Conservation (phyloP, 2,113 vertebrate genomes). For the Pedionomus torquatus region DNA sequence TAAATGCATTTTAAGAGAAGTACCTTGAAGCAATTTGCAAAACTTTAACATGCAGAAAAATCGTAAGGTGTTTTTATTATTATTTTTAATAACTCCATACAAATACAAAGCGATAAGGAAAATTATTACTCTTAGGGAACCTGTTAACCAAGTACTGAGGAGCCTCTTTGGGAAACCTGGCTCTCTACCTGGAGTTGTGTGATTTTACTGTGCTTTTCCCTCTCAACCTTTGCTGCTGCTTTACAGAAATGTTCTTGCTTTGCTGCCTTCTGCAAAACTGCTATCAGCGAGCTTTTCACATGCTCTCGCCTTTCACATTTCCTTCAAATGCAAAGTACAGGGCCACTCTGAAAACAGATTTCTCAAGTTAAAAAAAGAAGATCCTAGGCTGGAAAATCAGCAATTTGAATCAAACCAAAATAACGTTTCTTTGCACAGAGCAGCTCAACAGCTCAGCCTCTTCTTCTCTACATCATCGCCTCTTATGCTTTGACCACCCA, state of each 20-base stretch:
- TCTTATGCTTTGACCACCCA: conserved; percentile 25
- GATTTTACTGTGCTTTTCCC: neutral
- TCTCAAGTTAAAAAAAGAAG: conserved; percentile 25
- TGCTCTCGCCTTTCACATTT: neutral
- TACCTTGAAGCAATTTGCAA: conserved; percentile 34
- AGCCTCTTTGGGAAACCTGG: neutral
- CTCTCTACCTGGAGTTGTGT: neutral
- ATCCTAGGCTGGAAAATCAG: conserved; percentile 36
- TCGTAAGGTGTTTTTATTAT: neutral
- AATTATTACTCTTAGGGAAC: conserved; percentile 45
- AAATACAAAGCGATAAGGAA: neutral
- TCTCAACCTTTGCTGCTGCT: neutral
- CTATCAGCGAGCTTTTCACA: neutral
- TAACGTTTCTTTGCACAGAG: conserved; percentile 29
- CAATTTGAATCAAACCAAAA: conserved; percentile 61
- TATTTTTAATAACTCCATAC: neutral
- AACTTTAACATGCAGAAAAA: conserved; percentile 43
- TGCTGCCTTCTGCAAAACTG: conserved; percentile 20
- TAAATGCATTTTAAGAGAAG: conserved; percentile 27
- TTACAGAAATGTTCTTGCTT: neutral
- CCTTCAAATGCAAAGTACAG: conserved; percentile 4
- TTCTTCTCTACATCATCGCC: neutral
- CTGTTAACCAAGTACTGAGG: conserved; percentile 55
- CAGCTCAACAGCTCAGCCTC: conserved; percentile 15
- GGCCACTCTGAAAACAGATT: conserved; percentile 20